phyloP scores from a whole-genome alignment of 2,888 invertebrate species.

The Tipula lateralis region DNA sequence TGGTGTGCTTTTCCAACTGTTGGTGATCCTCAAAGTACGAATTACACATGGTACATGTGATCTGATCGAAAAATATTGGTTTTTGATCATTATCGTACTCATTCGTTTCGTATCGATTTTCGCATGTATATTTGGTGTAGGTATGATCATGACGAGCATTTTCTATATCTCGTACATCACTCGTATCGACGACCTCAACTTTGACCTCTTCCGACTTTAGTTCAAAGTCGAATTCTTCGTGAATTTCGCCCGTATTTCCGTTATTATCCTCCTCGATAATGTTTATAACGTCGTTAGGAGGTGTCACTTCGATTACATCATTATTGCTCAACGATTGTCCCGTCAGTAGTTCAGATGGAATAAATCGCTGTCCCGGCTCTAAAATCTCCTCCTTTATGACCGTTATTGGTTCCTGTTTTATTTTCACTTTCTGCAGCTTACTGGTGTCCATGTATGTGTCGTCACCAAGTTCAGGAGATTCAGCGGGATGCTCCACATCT shows the following conservation, averaged over 20 bases:
- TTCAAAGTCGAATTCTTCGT: not conserved
- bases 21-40: not conserved
- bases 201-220: slow-evolving; percentile 5
- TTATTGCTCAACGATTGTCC: slow-evolving; percentile 14
- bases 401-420: slow-evolving; percentile 47
- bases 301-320: slow-evolving; percentile 25
- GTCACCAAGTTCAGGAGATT: not conserved
- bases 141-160: not conserved
- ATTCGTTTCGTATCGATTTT: not conserved
- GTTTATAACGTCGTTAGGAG: not conserved
- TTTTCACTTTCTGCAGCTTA: slow-evolving; percentile 40
- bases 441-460: not conserved
- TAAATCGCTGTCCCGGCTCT: not conserved
- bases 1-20: not conserved
- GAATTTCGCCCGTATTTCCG: not conserved
- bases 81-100: not conserved
- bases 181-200: not conserved
- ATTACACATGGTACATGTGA: not conserved
- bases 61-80: not conserved
- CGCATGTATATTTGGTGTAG: not conserved
- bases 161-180: not conserved
- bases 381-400: slow-evolving; percentile 46
- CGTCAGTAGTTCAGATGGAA: not conserved
- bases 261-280: not conserved
- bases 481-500: not conserved